Conservation (phyloP, 2,888 invertebrate species). For the Branchellion lobata region DNA sequence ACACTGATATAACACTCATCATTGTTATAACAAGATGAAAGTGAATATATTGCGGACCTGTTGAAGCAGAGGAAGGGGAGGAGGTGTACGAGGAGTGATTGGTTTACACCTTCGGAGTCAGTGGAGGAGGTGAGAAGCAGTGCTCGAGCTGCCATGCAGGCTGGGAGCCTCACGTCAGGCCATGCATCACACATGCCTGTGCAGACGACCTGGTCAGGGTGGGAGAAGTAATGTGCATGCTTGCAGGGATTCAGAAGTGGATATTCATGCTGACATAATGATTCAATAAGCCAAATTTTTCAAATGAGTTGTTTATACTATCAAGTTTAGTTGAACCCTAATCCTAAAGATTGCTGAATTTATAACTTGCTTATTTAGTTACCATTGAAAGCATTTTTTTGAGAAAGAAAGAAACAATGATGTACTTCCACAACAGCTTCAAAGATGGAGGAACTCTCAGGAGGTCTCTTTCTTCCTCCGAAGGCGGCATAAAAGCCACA, state of each 20-base stretch:
- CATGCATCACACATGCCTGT: constrained; percentile 23
- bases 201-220: not conserved
- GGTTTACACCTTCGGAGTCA: not conserved
- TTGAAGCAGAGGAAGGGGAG: constrained; percentile 34
- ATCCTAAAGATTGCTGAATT: no score
- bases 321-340: no score
- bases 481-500: constrained; percentile 9
- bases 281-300: no score
- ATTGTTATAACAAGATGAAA: no score
- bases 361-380: no score
- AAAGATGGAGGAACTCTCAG: not conserved
- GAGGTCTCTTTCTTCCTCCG: no score
- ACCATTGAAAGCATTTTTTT: no score
- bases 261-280: constrained; percentile 1
- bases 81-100: not conserved
- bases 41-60: constrained; percentile 7
- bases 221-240: no score
- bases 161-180: constrained; percentile 25
- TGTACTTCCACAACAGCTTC: not conserved
- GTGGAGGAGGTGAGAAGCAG: not conserved
- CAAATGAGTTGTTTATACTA: no score
- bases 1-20: no score
- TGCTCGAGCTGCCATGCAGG: not conserved
- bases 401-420: no score
- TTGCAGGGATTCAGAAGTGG: no score